Evolutionary conservation across 2,113 vertebrate genomes (phyloP).

Genomic region (Malurus elegans): DNA sequence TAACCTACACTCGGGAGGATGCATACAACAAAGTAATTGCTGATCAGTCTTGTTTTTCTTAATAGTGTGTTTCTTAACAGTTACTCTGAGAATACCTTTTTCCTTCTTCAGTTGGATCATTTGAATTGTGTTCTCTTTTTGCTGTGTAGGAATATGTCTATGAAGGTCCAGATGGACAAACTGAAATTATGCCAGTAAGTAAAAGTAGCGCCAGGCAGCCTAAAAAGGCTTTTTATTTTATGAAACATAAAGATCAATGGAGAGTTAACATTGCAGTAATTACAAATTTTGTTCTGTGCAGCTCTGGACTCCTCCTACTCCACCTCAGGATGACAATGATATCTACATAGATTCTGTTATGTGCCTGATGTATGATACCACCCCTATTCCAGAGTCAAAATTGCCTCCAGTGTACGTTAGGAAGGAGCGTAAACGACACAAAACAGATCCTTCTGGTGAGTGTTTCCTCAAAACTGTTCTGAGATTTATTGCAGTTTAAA

Average conservation of each 20-base stretch:
- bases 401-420: conserved; percentile 87
- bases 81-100: background rate
- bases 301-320: conserved; percentile 93
- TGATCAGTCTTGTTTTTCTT: background rate
- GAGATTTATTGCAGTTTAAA: background rate
- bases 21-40: conserved; percentile 88
- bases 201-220: background rate
- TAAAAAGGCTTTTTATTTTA: background rate
- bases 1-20: conserved; percentile 91
- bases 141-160: conserved; percentile 85
- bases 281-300: conserved; percentile 33
- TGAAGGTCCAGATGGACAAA: conserved; percentile 85
- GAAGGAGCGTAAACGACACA: conserved; percentile 89
- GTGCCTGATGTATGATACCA: conserved; percentile 90
- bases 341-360: conserved; percentile 93
- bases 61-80: background rate
- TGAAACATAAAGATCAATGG: background rate
- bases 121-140: background rate
- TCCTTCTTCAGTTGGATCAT: background rate
- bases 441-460: conserved; percentile 86
- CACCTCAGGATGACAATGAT: conserved; percentile 92
- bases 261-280: background rate
- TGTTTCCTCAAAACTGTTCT: background rate
- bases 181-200: conserved; percentile 91
- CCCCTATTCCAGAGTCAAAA: conserved; percentile 87